Base-by-base conservation (phyloP, 2,113 vertebrate species). In the Platichthys flesus region DNA sequence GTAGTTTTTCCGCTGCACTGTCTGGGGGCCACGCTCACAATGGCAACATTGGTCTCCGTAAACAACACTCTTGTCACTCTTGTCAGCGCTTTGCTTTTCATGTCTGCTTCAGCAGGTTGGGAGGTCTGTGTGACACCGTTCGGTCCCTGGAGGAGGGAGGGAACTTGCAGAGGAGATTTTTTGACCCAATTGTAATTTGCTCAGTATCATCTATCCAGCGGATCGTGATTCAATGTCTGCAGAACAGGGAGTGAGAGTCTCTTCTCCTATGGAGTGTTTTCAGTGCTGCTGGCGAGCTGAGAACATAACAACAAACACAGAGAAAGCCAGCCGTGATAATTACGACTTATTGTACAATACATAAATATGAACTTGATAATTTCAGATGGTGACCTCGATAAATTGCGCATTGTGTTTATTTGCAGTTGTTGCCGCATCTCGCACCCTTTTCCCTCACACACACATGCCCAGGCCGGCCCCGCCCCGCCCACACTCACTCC, bases 11-110 rank as follows among this genome's bases (percentile, higher is more conserved):
- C 57, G 40, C 49, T 24, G 16, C 57, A 62, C 51, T 78, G 78
- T 81, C 59, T 73, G 24, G 21, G 65, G 68, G 61, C 63, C 73
- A 62, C 66, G 8, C 61, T 71, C 26, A 54, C 61, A 67, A 21
- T 59, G 42, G 72, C 72, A 69, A 35, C 68, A 61, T 5, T 28
- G 76, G 47, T 72, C 63, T 73, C 20, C 58, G 68, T 60, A 69
- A 76, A 78, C 35, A 78, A 78, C 76, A 57, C 52, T 61, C 54
- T 56, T 75, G 62, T 78, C 74, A 75, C 69, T 75, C 51, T 57
- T 76, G 71, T 76, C 71, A 72, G 54, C 68, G 45, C 52, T 67
- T 47, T 68, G 42, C 63, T 58, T 71, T 78, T 67, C 61, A 65
- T 61, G 28, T 72, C 31, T 35, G 67, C 77, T 60, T 68, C 57